phyloP scores from a whole-genome alignment of 2,113 vertebrate species.

The Bostrychus sinensis region DNA sequence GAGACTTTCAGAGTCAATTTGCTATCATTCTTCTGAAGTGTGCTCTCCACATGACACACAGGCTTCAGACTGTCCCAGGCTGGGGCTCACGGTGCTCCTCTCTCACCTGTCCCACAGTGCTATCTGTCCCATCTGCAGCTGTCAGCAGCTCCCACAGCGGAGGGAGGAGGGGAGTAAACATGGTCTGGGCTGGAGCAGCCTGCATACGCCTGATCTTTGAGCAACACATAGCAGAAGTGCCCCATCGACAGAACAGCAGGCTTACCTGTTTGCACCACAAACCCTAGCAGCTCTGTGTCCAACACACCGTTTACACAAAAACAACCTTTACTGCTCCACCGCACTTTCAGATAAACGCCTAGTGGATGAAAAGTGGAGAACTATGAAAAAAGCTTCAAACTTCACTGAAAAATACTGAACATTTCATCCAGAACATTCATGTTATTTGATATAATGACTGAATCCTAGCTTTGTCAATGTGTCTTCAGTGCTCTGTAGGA shows the following conservation, averaged over 20 bases:
- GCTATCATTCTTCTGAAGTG: constrained; percentile 41
- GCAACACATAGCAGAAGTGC: constrained; percentile 1
- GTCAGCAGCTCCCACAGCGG: constrained; percentile 75
- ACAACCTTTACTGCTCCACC: background rate
- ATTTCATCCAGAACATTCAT: no score
- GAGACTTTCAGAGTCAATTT: constrained; percentile 59
- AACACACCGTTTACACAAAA: constrained; percentile 4
- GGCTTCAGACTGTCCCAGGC: constrained; percentile 54
- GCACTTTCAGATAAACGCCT: background rate
- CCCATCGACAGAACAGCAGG: constrained; percentile 3
- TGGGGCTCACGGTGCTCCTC: constrained; percentile 57
- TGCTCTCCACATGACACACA: constrained; percentile 30
- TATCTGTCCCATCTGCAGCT: constrained; percentile 79
- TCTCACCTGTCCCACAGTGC: constrained; percentile 74
- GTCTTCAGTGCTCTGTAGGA: no score
- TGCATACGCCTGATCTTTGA: constrained; percentile 16
- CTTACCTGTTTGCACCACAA: constrained; percentile 28
- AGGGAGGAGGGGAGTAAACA: constrained; percentile 66
- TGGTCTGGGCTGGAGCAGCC: constrained; percentile 61
- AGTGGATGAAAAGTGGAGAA: no score
- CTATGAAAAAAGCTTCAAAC: no score
- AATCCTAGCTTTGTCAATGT: no score
- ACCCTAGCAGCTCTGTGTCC: background rate
- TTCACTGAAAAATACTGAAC: no score
- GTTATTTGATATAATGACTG: no score